Evolutionary conservation across 2,888 invertebrate genomes (phyloP).

Genomic region (Agapetus fuscipes): DNA sequence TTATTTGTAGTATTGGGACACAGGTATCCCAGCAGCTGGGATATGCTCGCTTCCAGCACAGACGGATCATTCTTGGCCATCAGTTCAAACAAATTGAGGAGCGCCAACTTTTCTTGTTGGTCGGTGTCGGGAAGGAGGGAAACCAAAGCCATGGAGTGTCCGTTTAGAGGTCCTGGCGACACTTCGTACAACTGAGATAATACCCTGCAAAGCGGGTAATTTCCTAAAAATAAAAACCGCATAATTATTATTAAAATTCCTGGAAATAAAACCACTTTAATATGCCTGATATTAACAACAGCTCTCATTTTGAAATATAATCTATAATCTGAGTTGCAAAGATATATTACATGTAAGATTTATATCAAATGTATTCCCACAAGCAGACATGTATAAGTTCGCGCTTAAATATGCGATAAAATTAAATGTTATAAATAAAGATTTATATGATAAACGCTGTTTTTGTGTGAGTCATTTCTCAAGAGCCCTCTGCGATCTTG

Average conservation of each 20-base stretch:
- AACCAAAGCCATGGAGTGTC: constrained; percentile 74
- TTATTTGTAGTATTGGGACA: constrained; percentile 35
- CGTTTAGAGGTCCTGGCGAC: constrained; percentile 76
- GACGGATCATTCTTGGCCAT: constrained; percentile 74
- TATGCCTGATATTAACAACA: too few relatives aligned
- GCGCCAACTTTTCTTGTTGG: constrained; percentile 72
- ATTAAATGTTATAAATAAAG: neutral
- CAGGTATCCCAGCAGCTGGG: constrained; percentile 72
- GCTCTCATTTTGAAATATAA: too few relatives aligned
- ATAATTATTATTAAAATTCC: too few relatives aligned
- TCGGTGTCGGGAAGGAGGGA: constrained; percentile 75
- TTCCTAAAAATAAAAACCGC: constrained; percentile 52
- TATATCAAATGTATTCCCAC: too few relatives aligned
- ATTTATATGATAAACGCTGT: too few relatives aligned
- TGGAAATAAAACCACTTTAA: too few relatives aligned
- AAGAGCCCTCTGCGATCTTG: too few relatives aligned
- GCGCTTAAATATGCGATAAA: neutral
- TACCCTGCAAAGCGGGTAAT: constrained; percentile 79
- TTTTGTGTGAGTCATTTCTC: too few relatives aligned
- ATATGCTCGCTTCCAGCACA: constrained; percentile 72
- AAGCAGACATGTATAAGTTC: too few relatives aligned
- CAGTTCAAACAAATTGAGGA: constrained; percentile 72
- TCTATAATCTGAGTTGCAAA: too few relatives aligned
- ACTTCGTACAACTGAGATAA: constrained; percentile 86
- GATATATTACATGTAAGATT: too few relatives aligned